phyloP scores from a whole-genome alignment of 2,797 vertebrate species.

The Paguma larvata region DNA sequence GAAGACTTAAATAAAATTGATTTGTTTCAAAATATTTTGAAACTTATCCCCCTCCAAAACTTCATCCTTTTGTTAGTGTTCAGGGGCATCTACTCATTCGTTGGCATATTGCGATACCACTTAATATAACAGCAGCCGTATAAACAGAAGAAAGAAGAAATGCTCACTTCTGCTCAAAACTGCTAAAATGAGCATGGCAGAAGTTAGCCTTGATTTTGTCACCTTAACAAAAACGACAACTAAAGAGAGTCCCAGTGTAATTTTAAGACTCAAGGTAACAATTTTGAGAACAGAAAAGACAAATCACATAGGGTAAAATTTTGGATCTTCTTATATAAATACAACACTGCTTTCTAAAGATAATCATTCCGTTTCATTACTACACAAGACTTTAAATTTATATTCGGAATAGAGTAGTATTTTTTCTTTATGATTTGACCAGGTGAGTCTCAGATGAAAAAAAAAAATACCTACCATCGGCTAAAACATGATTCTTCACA shows the following conservation, averaged over 20 bases:
- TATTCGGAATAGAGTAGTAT: conserved; percentile 54
- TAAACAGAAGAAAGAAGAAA: conserved; percentile 73
- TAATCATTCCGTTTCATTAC: conserved; percentile 43
- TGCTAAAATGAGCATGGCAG: conserved; percentile 72
- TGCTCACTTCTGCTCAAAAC: conserved; percentile 78
- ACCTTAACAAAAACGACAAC: background rate
- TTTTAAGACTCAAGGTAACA: conserved; percentile 58
- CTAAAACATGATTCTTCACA: background rate
- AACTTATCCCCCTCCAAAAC: conserved; percentile 62
- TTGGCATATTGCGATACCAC: conserved; percentile 75
- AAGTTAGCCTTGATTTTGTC: conserved; percentile 69
- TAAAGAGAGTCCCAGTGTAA: conserved; percentile 3
- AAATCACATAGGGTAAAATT: conserved; percentile 11
- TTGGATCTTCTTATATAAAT: background rate
- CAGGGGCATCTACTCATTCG: conserved; percentile 45
- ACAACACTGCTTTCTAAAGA: background rate
- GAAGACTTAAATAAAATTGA: conserved; percentile 76
- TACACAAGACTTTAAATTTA: background rate
- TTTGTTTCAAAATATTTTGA: conserved; percentile 80
- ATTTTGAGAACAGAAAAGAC: conserved; percentile 78
- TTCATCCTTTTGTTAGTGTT: conserved; percentile 63
- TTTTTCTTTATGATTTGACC: background rate
- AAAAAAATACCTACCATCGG: conserved; percentile 19
- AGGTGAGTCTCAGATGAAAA: background rate
- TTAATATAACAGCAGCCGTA: conserved; percentile 60